Percentiles rank a stretch among this genome's conserved stretches.
phyloP scores from a whole-genome alignment of 1,140 invertebrate genomes.

The Asbolus verrucosus region DNA sequence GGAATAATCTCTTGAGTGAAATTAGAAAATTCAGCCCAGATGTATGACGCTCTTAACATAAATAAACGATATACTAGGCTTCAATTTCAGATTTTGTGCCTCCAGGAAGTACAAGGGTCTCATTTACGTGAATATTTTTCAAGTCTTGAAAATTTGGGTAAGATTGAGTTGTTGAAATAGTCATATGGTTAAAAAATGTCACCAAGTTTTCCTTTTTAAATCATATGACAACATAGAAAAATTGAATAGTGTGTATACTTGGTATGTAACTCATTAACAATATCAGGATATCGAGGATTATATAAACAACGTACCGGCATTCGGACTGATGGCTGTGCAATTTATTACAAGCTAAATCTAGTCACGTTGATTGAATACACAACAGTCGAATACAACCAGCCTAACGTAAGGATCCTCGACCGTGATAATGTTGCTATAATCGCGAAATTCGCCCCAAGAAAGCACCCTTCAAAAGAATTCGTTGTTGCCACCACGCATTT shows the following conservation, averaged over 20 bases:
- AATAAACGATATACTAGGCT: too few species aligned
- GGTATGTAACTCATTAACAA: too few species aligned
- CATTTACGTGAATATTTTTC: slow-evolving; percentile 65
- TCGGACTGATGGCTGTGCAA: slow-evolving; percentile 83
- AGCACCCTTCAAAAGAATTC: slow-evolving; percentile 68
- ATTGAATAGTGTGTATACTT: too few species aligned
- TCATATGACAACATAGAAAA: too few species aligned
- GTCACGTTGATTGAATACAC: slow-evolving; percentile 74
- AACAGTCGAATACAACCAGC: slow-evolving; percentile 73
- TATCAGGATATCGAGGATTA: slow-evolving; percentile 71
- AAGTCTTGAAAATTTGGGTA: slow-evolving; percentile 7
- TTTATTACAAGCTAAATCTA: slow-evolving; percentile 77
- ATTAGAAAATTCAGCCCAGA: slow-evolving; percentile 78
- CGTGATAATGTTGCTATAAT: slow-evolving; percentile 91
- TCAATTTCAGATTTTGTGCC: slow-evolving; percentile 76
- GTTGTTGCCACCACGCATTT: slow-evolving; percentile 93
- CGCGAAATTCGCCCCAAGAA: slow-evolving; percentile 75
- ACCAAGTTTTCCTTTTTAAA: too few species aligned
- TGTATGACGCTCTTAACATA: slow-evolving; percentile 69
- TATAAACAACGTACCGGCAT: slow-evolving; percentile 82
- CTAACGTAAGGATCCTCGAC: slow-evolving; percentile 72
- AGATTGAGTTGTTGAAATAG: too few species aligned
- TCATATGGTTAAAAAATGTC: too few species aligned
- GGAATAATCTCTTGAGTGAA: slow-evolving; percentile 77
- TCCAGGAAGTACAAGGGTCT: slow-evolving; percentile 89